Percentiles rank a stretch among this genome's conserved stretches.
phyloP scores from a whole-genome alignment of 2,113 vertebrate species.

The Melanocharis versteri region DNA sequence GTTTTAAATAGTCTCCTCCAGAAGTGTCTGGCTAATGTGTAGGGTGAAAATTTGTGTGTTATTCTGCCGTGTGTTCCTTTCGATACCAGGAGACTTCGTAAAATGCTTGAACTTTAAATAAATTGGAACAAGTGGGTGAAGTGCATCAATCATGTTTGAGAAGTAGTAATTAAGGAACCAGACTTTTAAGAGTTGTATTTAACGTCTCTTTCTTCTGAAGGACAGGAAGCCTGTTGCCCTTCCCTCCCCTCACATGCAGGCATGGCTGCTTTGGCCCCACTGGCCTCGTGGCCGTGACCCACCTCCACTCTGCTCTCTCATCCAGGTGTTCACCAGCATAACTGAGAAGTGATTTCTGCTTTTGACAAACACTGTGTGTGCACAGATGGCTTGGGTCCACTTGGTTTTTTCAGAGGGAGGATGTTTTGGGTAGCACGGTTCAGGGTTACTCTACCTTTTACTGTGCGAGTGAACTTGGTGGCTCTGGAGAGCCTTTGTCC shows the following conservation, averaged over 20 bases:
- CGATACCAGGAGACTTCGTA: background rate
- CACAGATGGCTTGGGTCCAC: background rate
- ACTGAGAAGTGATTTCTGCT: background rate
- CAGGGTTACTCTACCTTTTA: background rate
- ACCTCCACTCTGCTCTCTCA: background rate
- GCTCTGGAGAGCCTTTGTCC: background rate
- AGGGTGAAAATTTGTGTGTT: background rate
- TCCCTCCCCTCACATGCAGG: background rate
- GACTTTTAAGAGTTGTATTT: constrained; percentile 29
- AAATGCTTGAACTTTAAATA: background rate
- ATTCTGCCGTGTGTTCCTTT: background rate
- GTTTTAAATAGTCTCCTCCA: background rate
- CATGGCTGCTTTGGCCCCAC: background rate
- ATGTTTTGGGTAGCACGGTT: background rate
- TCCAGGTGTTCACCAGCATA: background rate
- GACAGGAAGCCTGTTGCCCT: background rate
- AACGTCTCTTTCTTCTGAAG: background rate
- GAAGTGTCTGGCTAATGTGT: background rate
- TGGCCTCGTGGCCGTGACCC: background rate
- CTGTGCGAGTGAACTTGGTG: fast-evolving
- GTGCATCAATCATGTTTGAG: constrained; percentile 9
- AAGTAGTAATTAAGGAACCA: constrained; percentile 43
- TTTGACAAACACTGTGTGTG: background rate
- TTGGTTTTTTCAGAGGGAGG: background rate
- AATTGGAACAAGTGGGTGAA: background rate